Evolutionary conservation across 2,113 vertebrate species (phyloP).

Genomic region (Orthonyx spaldingii): DNA sequence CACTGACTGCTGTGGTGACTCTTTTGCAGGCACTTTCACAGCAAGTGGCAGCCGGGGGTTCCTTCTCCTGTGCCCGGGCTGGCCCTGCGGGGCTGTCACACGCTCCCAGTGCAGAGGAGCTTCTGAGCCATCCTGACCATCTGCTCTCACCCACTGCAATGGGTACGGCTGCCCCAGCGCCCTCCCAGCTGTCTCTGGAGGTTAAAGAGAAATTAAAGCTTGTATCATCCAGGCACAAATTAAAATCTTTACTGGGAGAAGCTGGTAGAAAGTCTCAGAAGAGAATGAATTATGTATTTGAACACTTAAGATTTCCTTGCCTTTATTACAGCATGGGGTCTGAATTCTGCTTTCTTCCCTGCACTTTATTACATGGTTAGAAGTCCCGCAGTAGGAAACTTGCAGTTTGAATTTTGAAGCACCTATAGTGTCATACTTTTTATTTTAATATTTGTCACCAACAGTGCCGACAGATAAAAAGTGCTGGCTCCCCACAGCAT

Average conservation of each 20-base stretch:
- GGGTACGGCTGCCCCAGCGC: background rate
- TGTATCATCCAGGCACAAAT: slow-evolving; percentile 40
- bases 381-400: slow-evolving; percentile 66
- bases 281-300: slow-evolving; percentile 70
- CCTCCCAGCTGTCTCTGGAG: background rate
- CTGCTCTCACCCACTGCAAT: background rate
- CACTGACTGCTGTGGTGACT: background rate
- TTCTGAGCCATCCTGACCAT: background rate
- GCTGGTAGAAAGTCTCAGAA: slow-evolving; percentile 48
- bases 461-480: slow-evolving; percentile 61
- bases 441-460: slow-evolving; percentile 70
- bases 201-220: background rate
- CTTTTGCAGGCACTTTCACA: background rate
- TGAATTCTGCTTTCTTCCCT: slow-evolving; percentile 66
- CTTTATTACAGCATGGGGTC: slow-evolving; percentile 69
- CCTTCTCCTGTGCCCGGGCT: background rate
- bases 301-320: slow-evolving; percentile 69
- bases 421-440: slow-evolving; percentile 70
- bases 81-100: background rate
- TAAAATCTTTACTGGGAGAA: slow-evolving; percentile 58
- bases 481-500: slow-evolving; percentile 59
- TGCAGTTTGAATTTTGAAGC: slow-evolving; percentile 66
- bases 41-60: background rate
- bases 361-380: slow-evolving; percentile 72
- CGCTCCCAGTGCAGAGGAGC: background rate